Base-by-base conservation (phyloP, 2,888 invertebrate genomes). In the Clivina fossor region DNA sequence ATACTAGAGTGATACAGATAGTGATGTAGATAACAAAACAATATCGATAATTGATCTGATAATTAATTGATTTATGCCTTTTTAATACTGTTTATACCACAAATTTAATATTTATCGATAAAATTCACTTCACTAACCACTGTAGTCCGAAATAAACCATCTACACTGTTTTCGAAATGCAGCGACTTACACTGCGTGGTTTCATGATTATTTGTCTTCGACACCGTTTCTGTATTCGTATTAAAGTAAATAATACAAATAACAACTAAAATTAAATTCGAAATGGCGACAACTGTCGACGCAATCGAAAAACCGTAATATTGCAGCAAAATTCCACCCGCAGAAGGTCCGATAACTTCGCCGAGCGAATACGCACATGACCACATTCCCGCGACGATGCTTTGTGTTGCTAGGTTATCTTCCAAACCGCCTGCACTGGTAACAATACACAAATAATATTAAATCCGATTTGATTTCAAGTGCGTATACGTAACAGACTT, bases 311-410 rank as follows among this genome's bases (percentile, higher is more conserved):
- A 87, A 1, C 83, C 84, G 69, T 80, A 85, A 55, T 78, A 74
- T 62, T 86, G 76, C 2, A 84, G 74, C 0, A 86, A 69, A 1
- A 80, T 74, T 1, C 86, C 85, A 4, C 86, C 86, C 13, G 84
- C 65, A 16, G 83, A 79, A 0, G 87, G 86, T 1, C 82, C 82
- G 18, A 85, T 75, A 54, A 85, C 84, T 68, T 86, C 86, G 62
- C 88, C 88, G 56, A 87, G 72, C 1, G 87, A 86, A 70, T 86
- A 87, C 66, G 84, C 82, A 60, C 84, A 84, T 1, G 85, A 84
- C 86, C 87, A 87, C 8, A 86, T 76, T 5, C 87, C 88, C 0
- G 87, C 86, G 28, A 88, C 85, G 1, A 86, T 76, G 64, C 86
- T 84, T 72, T 87, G 86, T 1, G 87, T 88, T 2, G 81, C 78